Evolutionary conservation across 2,797 vertebrate species (phyloP), one percentile per base, ranked within the genome.

Genomic region (Chelon labrosus): DNA sequence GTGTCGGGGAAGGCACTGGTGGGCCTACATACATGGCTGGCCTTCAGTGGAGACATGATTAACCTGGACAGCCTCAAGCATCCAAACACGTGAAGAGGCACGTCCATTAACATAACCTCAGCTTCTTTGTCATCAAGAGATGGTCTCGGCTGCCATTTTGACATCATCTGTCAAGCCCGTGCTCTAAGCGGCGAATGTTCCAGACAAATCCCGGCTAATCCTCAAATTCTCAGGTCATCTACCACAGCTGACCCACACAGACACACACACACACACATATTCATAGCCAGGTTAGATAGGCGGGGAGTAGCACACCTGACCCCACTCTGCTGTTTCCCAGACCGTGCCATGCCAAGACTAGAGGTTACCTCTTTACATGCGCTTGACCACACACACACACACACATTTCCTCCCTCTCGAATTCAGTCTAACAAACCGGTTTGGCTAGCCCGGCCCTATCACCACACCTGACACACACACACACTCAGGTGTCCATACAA

Each of bases 221-320:
- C 85, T 67, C 55, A 85, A 80, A 89, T 88, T 78, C 56, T 86
- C 79, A 75, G 74, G 55, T 84, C 77, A 75, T 65, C 46, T 73
- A 77, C 47, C 73, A 49, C 86, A 91, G 77, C 85, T 89, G 88
- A 86, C 77, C 20, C 77, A 44, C 58, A 47, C 66, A 77, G 42
- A 78, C 51, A 37, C 57, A 49, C 66, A 77, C 47, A 77, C 47
- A 59, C 71, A 78, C 59, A 65, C 65, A 78, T 12, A 73, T 53
- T 69, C 41, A 19, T 64, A 7, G 42, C 52, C 65, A 82, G 73
- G 72, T 84, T 57, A 77, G 57, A 61, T 69, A 42, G 50, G 54
- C 57, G 17, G 65, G 73, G 76, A 25, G 63, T 38, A 73, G 49
- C 75, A 87, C 92, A 91, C 89, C 91, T 91, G 90, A 91, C 88